These are phyloP conservation scores for Metopia argyrocephala DNA, from an alignment of 2,888 invertebrate species.

Conservation along the genomic window DNA sequence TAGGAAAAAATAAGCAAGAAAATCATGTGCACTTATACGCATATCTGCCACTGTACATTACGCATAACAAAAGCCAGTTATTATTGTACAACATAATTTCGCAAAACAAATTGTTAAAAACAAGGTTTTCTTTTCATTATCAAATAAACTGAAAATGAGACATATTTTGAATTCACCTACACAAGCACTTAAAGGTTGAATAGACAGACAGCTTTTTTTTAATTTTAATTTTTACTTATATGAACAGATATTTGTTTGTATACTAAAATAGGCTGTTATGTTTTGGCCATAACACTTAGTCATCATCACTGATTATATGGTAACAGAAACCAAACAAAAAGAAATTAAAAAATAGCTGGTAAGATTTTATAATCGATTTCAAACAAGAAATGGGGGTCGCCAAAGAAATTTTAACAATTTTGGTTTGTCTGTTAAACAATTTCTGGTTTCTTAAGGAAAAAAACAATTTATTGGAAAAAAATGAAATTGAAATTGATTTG, in stretches of 20 bases:
- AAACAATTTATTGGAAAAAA: slow-evolving; percentile 25
- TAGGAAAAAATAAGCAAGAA: too few relatives aligned
- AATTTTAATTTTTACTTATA: neutral
- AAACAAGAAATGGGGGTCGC: slow-evolving; percentile 22
- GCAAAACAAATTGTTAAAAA: neutral
- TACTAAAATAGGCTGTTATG: too few relatives aligned
- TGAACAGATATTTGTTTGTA: slow-evolving; percentile 17
- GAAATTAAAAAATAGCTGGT: slow-evolving; percentile 24
- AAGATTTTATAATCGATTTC: slow-evolving; percentile 11
- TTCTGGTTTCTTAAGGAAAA: slow-evolving; percentile 10
- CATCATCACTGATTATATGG: neutral
- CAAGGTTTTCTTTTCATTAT: slow-evolving; percentile 37
- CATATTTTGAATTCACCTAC: neutral
- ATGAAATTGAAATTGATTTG: slow-evolving; percentile 35
- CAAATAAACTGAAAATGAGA: slow-evolving; percentile 13
- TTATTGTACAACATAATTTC: slow-evolving; percentile 10
- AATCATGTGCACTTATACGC: too few relatives aligned
- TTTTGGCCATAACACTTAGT: slow-evolving; percentile 54
- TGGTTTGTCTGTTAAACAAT: slow-evolving; percentile 12
- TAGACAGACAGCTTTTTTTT: too few relatives aligned
- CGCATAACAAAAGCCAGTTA: slow-evolving; percentile 43
- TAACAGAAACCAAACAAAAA: slow-evolving; percentile 11
- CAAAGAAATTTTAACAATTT: too few relatives aligned
- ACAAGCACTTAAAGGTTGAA: too few relatives aligned
- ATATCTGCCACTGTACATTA: too few relatives aligned